These are phyloP conservation scores for Antechinus flavipes DNA, from an alignment of 2,113 vertebrate genomes.

Conservation along the genomic window DNA sequence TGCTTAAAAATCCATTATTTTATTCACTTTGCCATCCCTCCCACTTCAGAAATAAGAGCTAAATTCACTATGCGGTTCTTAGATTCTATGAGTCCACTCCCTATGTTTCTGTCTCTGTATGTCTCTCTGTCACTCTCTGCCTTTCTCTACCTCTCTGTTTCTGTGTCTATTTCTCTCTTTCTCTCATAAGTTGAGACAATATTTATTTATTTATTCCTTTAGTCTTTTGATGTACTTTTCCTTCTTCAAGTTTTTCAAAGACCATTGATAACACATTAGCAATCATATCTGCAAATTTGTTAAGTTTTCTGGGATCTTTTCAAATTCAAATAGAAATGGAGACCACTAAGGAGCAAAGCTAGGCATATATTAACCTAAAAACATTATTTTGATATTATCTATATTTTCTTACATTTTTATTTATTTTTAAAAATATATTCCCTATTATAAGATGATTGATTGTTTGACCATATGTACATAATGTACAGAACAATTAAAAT, in stretches of 20 bases:
- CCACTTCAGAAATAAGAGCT: neutral
- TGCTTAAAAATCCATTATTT: neutral
- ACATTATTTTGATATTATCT: neutral
- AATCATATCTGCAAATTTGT: neutral
- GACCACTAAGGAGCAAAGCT: neutral
- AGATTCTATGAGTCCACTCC: neutral
- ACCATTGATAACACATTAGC: neutral
- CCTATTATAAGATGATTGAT: neutral
- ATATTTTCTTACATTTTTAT: neutral
- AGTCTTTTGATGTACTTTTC: neutral
- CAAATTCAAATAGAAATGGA: neutral
- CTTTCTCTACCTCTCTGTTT: too few species aligned
- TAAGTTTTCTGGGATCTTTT: neutral
- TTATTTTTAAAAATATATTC: neutral
- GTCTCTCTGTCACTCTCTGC: too few species aligned
- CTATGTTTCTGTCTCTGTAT: neutral
- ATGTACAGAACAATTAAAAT: neutral
- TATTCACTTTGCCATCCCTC: neutral
- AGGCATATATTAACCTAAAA: neutral
- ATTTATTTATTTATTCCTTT: neutral
- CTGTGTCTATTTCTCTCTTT: neutral
- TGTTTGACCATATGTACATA: neutral
- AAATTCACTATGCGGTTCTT: neutral
- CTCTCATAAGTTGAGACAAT: neutral
- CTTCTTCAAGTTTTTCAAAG: neutral